Evolutionary conservation across 2,888 invertebrate genomes (phyloP).

Genomic region (Falcaria lacertinaria): DNA sequence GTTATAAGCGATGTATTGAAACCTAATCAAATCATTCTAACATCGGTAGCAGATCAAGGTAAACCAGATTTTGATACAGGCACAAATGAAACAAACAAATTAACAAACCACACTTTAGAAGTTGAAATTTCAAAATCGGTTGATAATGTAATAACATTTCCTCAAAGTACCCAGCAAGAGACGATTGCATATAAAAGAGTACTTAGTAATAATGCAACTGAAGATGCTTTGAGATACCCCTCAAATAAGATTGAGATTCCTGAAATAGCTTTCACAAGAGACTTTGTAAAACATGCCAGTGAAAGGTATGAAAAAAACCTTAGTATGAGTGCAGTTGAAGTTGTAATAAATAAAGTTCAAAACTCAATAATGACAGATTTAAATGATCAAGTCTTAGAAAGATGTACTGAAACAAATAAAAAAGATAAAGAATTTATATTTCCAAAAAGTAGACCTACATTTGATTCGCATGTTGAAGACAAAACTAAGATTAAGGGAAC

Average conservation of each 20-base stretch:
- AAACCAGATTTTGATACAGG: not conserved
- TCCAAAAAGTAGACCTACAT: not conserved
- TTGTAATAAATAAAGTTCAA: not conserved
- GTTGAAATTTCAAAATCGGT: not conserved
- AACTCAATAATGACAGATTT: not conserved
- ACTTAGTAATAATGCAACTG: not conserved
- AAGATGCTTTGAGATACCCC: not conserved
- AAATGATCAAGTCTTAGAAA: not conserved
- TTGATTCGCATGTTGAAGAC: not conserved
- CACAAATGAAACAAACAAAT: not conserved
- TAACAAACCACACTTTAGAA: not conserved
- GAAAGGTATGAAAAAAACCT: not conserved
- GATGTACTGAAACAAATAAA: not conserved
- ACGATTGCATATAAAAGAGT: not conserved
- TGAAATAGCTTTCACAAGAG: not conserved
- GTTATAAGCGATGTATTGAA: conserved; percentile 6
- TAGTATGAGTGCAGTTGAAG: not conserved
- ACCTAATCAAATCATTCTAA: conserved; percentile 5
- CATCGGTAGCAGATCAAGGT: conserved; percentile 1
- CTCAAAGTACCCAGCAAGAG: not conserved
- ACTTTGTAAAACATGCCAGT: not conserved
- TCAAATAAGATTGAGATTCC: not conserved
- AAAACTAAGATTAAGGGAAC: not conserved
- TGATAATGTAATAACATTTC: not conserved
- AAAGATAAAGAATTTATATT: not conserved